These are phyloP conservation scores for Parazoanthus swiftii DNA, from an alignment of 92 coral and sea anemone genomes.

Conservation along the genomic window DNA sequence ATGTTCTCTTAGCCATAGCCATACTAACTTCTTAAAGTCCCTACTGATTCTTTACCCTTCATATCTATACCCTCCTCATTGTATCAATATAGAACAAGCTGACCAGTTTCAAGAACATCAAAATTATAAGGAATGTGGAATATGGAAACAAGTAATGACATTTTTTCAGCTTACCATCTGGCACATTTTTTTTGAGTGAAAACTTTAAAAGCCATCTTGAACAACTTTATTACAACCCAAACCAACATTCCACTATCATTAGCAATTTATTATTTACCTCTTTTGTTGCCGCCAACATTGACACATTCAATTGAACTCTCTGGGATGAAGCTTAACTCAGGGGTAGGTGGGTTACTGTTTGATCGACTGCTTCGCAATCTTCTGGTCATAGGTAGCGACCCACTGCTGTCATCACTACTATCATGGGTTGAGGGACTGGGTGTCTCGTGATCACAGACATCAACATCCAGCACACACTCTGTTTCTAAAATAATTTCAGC, in stretches of 20 bases:
- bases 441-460: not conserved
- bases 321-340: slow-evolving; percentile 77
- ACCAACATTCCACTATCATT: not conserved
- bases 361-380: slow-evolving; percentile 17
- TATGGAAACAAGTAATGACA: no score
- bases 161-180: no score
- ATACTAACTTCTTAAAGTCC: no score
- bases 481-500: not conserved
- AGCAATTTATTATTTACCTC: slow-evolving; percentile 13
- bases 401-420: slow-evolving; percentile 2
- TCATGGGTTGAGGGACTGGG: slow-evolving; percentile 10
- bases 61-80: no score
- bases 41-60: no score
- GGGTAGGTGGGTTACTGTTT: slow-evolving; percentile 40
- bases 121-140: no score
- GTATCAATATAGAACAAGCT: no score
- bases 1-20: no score
- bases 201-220: no score
- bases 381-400: not conserved
- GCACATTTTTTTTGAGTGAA: no score
- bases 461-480: slow-evolving; percentile 8
- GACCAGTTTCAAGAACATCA: no score
- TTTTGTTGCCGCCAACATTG: slow-evolving; percentile 70
- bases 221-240: not conserved
- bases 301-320: slow-evolving; percentile 82